Evolutionary conservation across 2,888 invertebrate genomes (phyloP), one percentile per base, ranked within the genome.

Genomic region (Tuberolachnus salignus): DNA sequence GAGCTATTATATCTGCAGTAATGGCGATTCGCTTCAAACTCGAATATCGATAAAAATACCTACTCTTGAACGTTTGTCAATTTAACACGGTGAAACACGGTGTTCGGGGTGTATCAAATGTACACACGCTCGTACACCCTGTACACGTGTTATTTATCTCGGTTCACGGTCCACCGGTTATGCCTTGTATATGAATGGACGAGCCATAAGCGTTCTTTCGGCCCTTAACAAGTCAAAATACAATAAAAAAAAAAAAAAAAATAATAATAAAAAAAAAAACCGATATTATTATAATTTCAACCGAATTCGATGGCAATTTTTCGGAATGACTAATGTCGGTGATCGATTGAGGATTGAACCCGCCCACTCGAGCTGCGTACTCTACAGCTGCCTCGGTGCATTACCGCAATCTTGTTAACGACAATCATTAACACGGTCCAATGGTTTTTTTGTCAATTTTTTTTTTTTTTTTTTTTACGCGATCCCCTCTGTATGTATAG

Each of bases 281-380:
- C 49, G 8, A 10, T 46, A 55, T 42, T 51, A 51, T 78, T 51
- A 49, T 59, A 49, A 69, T 59, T 59, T 19, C 66, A 34, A 34
- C 49, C 69, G 67, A 78, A 78, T 78, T 78, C 78, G 78, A 78
- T 78, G 78, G 78, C 59, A 78, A 78, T 78, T 78, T 78, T 78
- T 67, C 78, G 19, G 59, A 67, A 49, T 34, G 67, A 42, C 21
- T 78, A 69, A 67, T 61, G 55, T 11, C 78, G 67, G 55, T 78
- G 78, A 78, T 78, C 67, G 78, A 78, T 78, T 23, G 78, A 16
- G 9, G 16, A 73, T 64, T 10, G 69, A 46, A 61, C 21, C 55
- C 78, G 69, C 78, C 78, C 67, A 67, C 78, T 59, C 57, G 13
- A 19, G 53, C 49, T n/a, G 34, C 42, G 72, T 61, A 73, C 34